Evolutionary conservation across 92 coral and sea anemone genomes (phyloP).

Genomic region (Nematostella vectensis): DNA sequence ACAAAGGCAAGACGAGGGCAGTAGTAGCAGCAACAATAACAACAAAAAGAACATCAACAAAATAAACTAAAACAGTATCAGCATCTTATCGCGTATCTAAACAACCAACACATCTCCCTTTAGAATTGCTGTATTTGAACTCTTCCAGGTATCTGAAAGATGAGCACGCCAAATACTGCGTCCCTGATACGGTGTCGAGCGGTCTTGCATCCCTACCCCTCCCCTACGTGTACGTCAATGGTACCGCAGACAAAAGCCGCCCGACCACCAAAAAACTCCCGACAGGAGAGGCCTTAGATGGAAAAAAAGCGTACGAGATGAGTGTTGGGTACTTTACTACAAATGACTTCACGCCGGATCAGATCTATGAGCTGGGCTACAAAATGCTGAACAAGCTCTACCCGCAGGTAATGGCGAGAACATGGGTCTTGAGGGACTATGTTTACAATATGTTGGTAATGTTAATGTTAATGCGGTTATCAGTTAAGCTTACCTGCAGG

Average conservation of each 20-base stretch:
- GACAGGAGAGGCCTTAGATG: slow-evolving; percentile 64
- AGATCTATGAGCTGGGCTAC: slow-evolving; percentile 58
- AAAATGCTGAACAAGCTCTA: slow-evolving; percentile 49
- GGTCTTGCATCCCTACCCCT: slow-evolving; percentile 77
- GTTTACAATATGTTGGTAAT: too few species aligned
- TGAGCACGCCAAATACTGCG: slow-evolving; percentile 70
- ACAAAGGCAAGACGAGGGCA: too few species aligned
- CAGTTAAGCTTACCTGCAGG: too few species aligned
- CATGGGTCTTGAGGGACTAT: too few species aligned
- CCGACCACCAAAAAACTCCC: slow-evolving; percentile 73
- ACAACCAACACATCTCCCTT: too few species aligned
- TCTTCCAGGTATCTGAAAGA: slow-evolving; percentile 61
- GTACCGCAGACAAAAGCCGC: slow-evolving; percentile 41
- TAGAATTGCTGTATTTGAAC: too few species aligned
- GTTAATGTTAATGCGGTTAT: too few species aligned
- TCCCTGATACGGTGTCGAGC: slow-evolving; percentile 73
- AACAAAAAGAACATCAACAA: too few species aligned
- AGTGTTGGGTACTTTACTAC: slow-evolving; percentile 72
- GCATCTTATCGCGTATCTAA: too few species aligned
- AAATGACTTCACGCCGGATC: slow-evolving; percentile 52
- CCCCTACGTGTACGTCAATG: slow-evolving; percentile 60
- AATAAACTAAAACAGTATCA: too few species aligned
- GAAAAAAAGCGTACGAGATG: slow-evolving; percentile 45
- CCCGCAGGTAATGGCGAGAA: slow-evolving; percentile 79
- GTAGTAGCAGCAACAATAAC: too few species aligned